Conservation (phyloP, 2,888 invertebrate genomes). For the Protonemura montana region DNA sequence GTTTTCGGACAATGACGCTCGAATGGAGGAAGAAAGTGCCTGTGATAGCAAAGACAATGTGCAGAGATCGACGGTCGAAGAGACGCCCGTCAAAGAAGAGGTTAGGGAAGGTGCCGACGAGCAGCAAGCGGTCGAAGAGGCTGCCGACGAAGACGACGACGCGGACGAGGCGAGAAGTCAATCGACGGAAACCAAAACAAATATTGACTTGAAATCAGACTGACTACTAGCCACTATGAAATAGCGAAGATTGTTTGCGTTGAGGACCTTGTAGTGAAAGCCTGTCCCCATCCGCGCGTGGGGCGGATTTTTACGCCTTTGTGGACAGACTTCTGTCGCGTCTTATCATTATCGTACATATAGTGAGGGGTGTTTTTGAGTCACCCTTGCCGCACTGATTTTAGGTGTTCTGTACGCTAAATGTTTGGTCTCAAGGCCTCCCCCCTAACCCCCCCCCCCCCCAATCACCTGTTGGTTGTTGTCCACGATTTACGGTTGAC, state of each 20-base stretch:
- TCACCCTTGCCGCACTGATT: slow-evolving; percentile 51
- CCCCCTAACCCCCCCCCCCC: too few species aligned
- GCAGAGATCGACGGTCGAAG: slow-evolving; percentile 52
- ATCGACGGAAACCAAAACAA: slow-evolving; percentile 50
- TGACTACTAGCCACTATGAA: slow-evolving; percentile 50
- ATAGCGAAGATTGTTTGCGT: slow-evolving; percentile 41
- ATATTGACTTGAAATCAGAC: slow-evolving; percentile 50
- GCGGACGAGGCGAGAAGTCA: slow-evolving; percentile 38
- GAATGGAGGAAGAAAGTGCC: slow-evolving; percentile 58
- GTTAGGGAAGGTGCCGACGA: slow-evolving; percentile 41
- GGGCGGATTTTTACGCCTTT: too few species aligned
- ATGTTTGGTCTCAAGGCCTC: too few species aligned
- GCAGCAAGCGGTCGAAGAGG: slow-evolving; percentile 36
- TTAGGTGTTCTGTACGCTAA: slow-evolving; percentile 45
- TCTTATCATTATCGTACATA: slow-evolving; percentile 48
- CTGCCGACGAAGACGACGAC: slow-evolving; percentile 43
- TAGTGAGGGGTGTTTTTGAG: slow-evolving; percentile 1
- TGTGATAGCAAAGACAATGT: slow-evolving; percentile 63
- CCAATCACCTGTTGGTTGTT: too few species aligned
- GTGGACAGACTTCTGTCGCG: slow-evolving; percentile 48
- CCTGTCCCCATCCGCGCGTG: too few species aligned
- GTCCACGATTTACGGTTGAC: not conserved
- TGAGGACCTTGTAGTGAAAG: not conserved
- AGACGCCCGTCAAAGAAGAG: slow-evolving; percentile 49
- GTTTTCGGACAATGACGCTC: slow-evolving; percentile 33